Conservation (phyloP, 2,113 vertebrate species). For the Coryphaenoides rupestris region DNA sequence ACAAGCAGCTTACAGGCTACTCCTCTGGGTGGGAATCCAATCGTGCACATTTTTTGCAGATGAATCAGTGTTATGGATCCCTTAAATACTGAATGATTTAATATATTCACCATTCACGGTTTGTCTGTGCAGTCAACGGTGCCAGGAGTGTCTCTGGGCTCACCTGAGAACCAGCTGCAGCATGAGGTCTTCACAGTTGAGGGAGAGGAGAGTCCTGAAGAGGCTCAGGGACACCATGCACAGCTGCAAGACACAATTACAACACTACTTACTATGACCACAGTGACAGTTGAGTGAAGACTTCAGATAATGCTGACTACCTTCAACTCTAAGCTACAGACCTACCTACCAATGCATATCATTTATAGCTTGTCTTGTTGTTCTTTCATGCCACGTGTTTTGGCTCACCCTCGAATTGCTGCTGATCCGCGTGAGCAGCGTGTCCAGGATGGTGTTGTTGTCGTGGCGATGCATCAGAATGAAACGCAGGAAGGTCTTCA, state of each 20-base stretch:
- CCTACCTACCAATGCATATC: conserved; percentile 3
- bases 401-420: conserved; percentile 88
- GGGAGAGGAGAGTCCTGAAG: conserved; percentile 90
- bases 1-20: no score
- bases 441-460: conserved; percentile 90
- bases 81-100: no score
- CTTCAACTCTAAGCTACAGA: no score
- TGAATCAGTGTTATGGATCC: no score
- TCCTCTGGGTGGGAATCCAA: no score
- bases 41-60: no score
- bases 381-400: no score
- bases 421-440: conserved; percentile 88
- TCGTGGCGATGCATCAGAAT: conserved; percentile 91
- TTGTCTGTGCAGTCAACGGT: neutral
- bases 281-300: no score
- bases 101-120: no score
- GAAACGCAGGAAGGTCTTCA: conserved; percentile 93
- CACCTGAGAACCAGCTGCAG: conserved; percentile 96
- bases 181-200: conserved; percentile 94
- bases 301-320: no score
- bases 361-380: no score
- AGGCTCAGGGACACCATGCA: conserved; percentile 97
- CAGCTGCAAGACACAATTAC: conserved; percentile 68
- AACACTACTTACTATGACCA: no score
- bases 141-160: neutral